These are phyloP conservation scores for Sphaeramia orbicularis DNA, from an alignment of 2,797 vertebrate genomes.

Conservation along the genomic window DNA sequence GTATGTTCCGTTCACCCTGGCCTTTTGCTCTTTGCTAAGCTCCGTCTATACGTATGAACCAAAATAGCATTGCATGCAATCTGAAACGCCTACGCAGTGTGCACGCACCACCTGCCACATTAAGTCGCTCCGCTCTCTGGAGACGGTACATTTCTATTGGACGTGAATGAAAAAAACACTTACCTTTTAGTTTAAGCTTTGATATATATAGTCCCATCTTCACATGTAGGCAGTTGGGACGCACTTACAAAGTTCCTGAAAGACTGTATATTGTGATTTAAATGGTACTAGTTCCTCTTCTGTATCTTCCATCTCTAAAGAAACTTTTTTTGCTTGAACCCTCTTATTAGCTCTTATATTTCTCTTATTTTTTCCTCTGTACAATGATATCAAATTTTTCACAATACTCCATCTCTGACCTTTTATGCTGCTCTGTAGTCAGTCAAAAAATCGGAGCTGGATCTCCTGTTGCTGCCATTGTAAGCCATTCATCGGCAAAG, in stretches of 20 bases:
- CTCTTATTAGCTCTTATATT: conserved; percentile 24
- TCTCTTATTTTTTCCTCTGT: neutral
- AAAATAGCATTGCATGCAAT: too few species aligned
- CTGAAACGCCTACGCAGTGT: too few species aligned
- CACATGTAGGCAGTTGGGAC: neutral
- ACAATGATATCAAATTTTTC: neutral
- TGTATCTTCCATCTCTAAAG: neutral
- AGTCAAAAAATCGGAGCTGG: neutral
- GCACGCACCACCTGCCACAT: too few species aligned
- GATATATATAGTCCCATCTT: too few species aligned
- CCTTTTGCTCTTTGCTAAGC: too few species aligned
- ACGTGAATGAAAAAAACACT: too few species aligned
- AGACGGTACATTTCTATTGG: too few species aligned
- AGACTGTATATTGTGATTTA: conserved; percentile 16
- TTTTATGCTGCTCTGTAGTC: conserved; percentile 3
- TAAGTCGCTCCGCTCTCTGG: too few species aligned
- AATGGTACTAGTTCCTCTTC: neutral
- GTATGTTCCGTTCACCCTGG: too few species aligned
- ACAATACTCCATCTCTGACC: conserved; percentile 8
- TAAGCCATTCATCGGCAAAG: conserved; percentile 17
- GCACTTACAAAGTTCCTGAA: neutral
- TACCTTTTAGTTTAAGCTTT: too few species aligned
- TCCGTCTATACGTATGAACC: too few species aligned
- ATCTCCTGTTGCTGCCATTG: neutral
- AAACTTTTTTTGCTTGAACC: conserved; percentile 1